Base-by-base conservation (phyloP, 37 sponge, comb jelly and placozoan genomes). In the Amphimedon queenslandica region DNA sequence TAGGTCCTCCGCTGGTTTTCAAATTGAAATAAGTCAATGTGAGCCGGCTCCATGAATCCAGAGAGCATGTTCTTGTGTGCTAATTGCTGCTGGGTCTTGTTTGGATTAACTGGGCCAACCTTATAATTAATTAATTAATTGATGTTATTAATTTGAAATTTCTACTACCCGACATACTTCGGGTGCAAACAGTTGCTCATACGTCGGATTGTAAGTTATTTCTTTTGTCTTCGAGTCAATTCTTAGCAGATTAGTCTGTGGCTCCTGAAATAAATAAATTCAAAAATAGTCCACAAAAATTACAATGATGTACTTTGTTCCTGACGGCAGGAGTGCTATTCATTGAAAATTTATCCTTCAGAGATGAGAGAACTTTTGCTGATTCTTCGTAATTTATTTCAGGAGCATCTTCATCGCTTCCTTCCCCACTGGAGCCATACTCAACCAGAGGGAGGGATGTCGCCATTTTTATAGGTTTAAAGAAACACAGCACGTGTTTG, bases 1-100 rank as follows among this genome's bases (percentile, higher is more conserved):
- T 89, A 98, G 4, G 99, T 98, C 73, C 92, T 82, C 36, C 99
- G 66, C 64, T 98, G 99, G 38, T 88, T 84, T 64, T 98, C 99
- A 88, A 98, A 98, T 72, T 92, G 84, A 63, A 97, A 98, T 42
- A 76, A 69, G 53, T 91, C 79, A 35, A 95, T 58, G 70, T 95
- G 96, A 24, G 89, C 86, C 2, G 86, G 84, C 64, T 95, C 92
- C 33, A 87, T 79, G 42, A 81, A 89, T 3, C 96, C 93, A 36
- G 88, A 67, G 5, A 80, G 64, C 71, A 78, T 93, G 86, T 98
- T 98, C 88, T 98, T 98, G 11, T 66, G 56, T 1, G 94, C 99
- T 39, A 63, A 42, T 61, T 91, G 90, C 63, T 90, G 90, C 13
- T 73, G 56, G 2, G 95, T 89, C 66, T 90, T 92, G 78, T 79